Evolutionary conservation across 2,888 invertebrate genomes (phyloP).

Genomic region (Saturnia pavonia): DNA sequence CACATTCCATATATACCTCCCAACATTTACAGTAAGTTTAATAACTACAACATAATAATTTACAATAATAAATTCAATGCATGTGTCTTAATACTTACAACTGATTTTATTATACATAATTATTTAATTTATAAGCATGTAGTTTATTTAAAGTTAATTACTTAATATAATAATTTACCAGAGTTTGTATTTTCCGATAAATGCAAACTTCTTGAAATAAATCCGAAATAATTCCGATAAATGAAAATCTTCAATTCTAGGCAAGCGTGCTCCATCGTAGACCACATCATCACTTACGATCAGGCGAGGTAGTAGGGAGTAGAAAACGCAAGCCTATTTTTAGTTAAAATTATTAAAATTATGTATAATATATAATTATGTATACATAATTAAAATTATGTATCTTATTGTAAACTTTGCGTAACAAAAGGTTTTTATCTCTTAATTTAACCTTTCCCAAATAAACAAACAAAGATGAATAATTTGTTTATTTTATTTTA

Average conservation of each 20-base stretch:
- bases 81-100: not conserved
- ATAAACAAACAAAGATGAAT: not conserved
- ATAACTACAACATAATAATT: not conserved
- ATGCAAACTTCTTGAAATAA: too few species aligned
- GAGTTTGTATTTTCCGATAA: too few species aligned
- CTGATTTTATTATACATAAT: not conserved
- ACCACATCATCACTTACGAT: too few species aligned
- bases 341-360: too few species aligned
- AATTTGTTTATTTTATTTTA: conserved; percentile 12
- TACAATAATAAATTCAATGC: not conserved
- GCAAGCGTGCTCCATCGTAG: too few species aligned
- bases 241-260: too few species aligned
- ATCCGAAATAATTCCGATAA: too few species aligned
- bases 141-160: too few species aligned
- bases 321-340: too few species aligned
- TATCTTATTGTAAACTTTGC: not conserved
- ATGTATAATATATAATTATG: too few species aligned
- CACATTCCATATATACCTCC: conserved; percentile 90
- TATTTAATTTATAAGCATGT: not conserved
- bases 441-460: not conserved
- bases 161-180: too few species aligned
- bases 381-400: not conserved
- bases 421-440: not conserved
- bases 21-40: conserved; percentile 86
- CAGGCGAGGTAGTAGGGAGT: too few species aligned